A percentile compares a stretch with the other conserved stretches of the same genome.
Evolutionary conservation across 2,888 invertebrate species (phyloP).

Genomic region (Leptopilina myrica): DNA sequence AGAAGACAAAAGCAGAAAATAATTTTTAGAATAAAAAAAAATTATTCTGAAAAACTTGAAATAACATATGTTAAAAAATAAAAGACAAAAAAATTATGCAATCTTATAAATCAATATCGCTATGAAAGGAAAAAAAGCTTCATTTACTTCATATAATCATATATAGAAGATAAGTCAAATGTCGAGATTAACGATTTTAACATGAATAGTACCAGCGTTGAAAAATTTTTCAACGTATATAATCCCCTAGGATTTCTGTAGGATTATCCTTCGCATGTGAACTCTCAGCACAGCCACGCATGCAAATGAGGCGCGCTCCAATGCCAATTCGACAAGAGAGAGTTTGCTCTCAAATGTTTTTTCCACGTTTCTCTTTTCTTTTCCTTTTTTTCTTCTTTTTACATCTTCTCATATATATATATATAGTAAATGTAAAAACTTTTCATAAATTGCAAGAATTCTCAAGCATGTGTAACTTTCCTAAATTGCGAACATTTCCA

Average conservation of each 20-base stretch:
- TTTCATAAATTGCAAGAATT: constrained; percentile 42
- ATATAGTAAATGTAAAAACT: constrained; percentile 50
- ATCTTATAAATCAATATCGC: no score
- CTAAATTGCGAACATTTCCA: constrained; percentile 61
- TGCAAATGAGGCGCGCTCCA: constrained; percentile 48
- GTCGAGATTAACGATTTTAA: no score
- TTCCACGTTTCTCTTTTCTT: constrained; percentile 45
- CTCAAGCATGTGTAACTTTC: constrained; percentile 20
- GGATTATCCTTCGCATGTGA: constrained; percentile 9
- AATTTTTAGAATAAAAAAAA: no score
- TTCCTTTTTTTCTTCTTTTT: constrained; percentile 46
- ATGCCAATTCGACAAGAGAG: constrained; percentile 53
- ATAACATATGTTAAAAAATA: no score
- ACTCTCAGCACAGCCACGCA: constrained; percentile 28
- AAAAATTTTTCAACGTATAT: background rate
- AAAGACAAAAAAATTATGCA: no score
- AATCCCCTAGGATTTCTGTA: constrained; percentile 14
- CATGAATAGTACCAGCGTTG: background rate
- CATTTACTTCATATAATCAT: no score
- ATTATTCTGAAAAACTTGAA: no score
- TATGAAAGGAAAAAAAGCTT: no score
- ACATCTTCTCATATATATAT: constrained; percentile 39
- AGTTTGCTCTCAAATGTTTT: constrained; percentile 52
- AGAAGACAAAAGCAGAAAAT: no score
- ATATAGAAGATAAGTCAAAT: no score